phyloP scores from a whole-genome alignment of 2,113 vertebrate genomes.

The Taurulus bubalis region DNA sequence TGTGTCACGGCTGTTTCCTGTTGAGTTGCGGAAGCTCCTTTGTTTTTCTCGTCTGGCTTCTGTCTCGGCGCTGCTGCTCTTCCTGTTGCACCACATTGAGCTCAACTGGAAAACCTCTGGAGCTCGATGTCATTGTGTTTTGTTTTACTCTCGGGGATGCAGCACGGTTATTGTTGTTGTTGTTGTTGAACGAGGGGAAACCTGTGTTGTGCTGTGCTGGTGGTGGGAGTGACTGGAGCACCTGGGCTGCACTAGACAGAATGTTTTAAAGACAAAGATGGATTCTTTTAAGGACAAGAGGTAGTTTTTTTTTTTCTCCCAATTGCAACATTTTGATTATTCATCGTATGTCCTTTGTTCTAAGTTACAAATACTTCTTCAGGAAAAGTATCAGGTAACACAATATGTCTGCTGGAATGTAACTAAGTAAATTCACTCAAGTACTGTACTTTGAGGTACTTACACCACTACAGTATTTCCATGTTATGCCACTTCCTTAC shows the following conservation, averaged over 20 bases:
- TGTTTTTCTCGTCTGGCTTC: constrained; percentile 62
- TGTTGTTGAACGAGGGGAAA: neutral
- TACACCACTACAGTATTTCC: neutral
- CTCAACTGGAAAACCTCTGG: constrained; percentile 50
- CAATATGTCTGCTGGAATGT: neutral
- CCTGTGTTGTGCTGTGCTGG: neutral
- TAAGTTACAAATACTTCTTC: neutral
- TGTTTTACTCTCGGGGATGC: constrained; percentile 1
- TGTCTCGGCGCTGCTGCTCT: constrained; percentile 56
- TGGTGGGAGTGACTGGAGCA: neutral
- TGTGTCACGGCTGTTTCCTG: constrained; percentile 73
- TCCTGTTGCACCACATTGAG: constrained; percentile 57
- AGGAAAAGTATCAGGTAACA: neutral
- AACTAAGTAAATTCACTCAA: neutral
- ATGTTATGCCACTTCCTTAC: neutral
- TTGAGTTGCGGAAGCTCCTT: constrained; percentile 77
- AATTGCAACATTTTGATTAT: neutral
- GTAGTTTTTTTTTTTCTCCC: neutral
- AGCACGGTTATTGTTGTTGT: neutral
- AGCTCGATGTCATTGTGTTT: constrained; percentile 14
- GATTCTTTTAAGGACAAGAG: neutral
- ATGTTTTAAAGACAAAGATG: neutral
- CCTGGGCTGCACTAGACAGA: neutral
- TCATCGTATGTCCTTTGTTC: neutral
- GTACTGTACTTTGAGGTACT: neutral